These are phyloP conservation scores for Chiroxiphia lanceolata DNA, from an alignment of 2,797 vertebrate species.

Conservation along the genomic window DNA sequence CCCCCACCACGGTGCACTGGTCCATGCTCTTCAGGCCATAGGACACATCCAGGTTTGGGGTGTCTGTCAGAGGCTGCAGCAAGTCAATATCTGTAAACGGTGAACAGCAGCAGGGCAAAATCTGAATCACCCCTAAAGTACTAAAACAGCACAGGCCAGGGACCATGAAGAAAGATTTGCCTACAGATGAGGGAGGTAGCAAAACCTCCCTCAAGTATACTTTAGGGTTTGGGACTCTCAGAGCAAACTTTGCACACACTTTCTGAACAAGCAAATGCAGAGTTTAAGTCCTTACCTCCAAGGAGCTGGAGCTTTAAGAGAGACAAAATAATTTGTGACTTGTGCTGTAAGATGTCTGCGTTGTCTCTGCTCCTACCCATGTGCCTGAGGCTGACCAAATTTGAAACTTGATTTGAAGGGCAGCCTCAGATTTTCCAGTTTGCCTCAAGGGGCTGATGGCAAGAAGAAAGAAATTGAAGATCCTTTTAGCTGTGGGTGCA, in stretches of 20 bases:
- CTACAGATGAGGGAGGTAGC: not conserved
- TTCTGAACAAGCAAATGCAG: not conserved
- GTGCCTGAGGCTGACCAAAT: not conserved
- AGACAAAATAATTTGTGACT: not conserved
- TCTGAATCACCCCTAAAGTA: not conserved
- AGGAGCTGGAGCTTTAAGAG: not conserved
- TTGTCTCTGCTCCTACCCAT: not conserved
- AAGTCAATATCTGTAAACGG: not conserved
- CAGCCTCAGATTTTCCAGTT: not conserved
- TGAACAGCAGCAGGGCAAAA: not conserved
- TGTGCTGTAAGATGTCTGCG: rapidly evolving
- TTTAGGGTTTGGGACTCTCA: not conserved
- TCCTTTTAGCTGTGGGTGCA: not conserved
- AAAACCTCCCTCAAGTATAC: not conserved
- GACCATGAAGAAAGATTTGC: not conserved
- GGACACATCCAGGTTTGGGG: not conserved
- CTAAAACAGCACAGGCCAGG: not conserved
- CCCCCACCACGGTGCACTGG: not conserved
- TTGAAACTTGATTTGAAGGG: not conserved
- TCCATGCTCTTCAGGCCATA: rapidly evolving
- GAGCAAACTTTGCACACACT: not conserved
- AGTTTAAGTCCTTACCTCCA: not conserved
- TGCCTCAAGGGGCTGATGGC: not conserved
- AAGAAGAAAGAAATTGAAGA: not conserved
- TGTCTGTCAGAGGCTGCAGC: not conserved